Conservation (phyloP, 2,888 invertebrate species). For the Metacarcinus magister region DNA sequence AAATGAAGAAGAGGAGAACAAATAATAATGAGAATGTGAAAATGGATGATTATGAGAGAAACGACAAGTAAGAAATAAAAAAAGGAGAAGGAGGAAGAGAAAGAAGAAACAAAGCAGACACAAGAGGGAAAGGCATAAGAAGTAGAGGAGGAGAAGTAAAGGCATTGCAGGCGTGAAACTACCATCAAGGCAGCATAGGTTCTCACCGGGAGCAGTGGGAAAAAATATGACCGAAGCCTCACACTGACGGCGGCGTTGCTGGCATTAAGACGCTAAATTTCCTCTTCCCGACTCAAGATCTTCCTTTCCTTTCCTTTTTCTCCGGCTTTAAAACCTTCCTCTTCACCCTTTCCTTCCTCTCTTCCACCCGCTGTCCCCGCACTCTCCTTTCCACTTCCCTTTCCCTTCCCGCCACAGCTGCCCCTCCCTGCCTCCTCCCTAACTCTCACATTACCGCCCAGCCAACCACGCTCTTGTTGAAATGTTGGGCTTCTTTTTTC, state of each 20-base stretch:
- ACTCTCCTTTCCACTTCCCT: too few species aligned
- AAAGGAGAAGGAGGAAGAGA: not conserved
- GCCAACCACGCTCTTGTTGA: not conserved
- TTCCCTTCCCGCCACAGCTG: not conserved
- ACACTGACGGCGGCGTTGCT: not conserved
- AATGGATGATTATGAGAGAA: too few species aligned
- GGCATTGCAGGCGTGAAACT: not conserved
- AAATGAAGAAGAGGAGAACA: not conserved
- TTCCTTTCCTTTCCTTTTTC: not conserved
- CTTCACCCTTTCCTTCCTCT: not conserved
- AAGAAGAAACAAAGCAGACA: not conserved
- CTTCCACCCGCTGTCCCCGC: not conserved
- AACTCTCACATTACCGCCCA: not conserved
- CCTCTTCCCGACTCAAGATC: not conserved
- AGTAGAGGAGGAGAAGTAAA: not conserved
- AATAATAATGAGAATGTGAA: not conserved
- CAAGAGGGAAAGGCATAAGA: not conserved
- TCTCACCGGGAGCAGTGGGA: not conserved
- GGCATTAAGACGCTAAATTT: constrained; percentile 26
- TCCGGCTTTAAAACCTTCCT: not conserved
- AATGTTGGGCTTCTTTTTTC: not conserved
- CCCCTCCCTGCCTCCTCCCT: not conserved
- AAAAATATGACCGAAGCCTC: not conserved
- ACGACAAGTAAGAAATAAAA: not conserved
- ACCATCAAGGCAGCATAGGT: not conserved